Percentiles rank a stretch among this genome's conserved stretches.
Evolutionary conservation across 2,797 vertebrate genomes (phyloP).

Genomic region (Nannoperca australis): DNA sequence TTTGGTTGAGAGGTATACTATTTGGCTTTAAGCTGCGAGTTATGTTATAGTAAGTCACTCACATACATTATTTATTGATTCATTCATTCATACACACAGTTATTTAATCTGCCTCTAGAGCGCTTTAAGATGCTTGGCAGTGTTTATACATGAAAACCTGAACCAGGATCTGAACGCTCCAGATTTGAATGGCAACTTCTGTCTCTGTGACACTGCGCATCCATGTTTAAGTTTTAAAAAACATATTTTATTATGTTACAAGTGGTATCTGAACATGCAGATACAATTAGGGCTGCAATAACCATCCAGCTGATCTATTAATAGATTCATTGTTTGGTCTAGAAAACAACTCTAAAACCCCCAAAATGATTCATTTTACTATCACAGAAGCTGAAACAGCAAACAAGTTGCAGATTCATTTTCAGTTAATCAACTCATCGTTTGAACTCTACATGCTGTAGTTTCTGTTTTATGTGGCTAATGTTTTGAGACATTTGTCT

Average conservation of each 20-base stretch:
- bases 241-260: not conserved
- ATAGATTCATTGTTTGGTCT: not conserved
- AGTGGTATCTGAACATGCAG: not conserved
- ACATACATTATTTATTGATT: constrained; percentile 10
- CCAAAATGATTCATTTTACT: not conserved
- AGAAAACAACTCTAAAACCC: not conserved
- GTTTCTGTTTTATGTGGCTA: too few relatives aligned
- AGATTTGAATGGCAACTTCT: not conserved
- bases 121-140: not conserved
- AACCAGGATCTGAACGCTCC: not conserved
- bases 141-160: not conserved
- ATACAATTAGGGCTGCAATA: not conserved
- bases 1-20: constrained; percentile 6
- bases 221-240: not conserved
- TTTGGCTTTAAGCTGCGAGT: not conserved
- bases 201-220: not conserved
- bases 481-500: too few relatives aligned
- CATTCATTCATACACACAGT: not conserved
- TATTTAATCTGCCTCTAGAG: not conserved
- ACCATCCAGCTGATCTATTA: not conserved
- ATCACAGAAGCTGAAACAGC: not conserved
- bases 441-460: not conserved
- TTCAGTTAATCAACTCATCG: not conserved
- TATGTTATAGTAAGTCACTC: not conserved
- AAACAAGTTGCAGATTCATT: not conserved